Evolutionary conservation across 2,113 vertebrate genomes (phyloP).

Genomic region (Daboia siamensis): DNA sequence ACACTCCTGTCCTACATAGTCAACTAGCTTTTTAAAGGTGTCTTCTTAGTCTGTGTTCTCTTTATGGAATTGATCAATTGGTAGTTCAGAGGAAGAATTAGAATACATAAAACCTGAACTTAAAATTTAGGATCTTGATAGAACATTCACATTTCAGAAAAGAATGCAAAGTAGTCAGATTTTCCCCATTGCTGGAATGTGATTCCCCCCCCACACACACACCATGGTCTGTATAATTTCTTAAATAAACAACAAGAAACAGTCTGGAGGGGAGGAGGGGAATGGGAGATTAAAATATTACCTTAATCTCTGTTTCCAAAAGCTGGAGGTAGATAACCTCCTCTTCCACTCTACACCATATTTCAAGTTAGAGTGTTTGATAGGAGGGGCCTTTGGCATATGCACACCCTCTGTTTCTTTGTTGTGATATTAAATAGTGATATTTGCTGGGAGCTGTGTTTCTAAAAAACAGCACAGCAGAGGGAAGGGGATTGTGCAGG

Average conservation of each 20-base stretch:
- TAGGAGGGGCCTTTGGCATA: background rate
- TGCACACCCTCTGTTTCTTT: background rate
- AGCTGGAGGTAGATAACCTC: background rate
- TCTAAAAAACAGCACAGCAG: conserved; percentile 16
- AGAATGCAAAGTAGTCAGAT: background rate
- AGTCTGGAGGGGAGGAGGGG: background rate
- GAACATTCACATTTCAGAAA: background rate
- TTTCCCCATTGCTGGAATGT: background rate
- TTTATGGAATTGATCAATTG: background rate
- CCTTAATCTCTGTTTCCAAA: background rate
- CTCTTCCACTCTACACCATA: background rate
- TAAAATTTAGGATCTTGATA: background rate
- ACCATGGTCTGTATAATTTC: background rate
- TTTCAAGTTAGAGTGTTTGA: background rate
- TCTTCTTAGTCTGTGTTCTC: background rate
- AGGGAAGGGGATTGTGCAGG: background rate
- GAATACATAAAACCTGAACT: background rate
- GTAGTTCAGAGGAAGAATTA: background rate
- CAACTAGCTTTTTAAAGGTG: background rate
- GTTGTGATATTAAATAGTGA: background rate
- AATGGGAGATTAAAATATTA: background rate
- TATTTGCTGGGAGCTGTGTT: conserved; percentile 6
- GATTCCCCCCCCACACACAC: background rate
- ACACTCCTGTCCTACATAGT: background rate
- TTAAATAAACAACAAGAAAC: background rate